Evolutionary conservation across 2,888 invertebrate species (phyloP).

Genomic region (Rhogogaster chlorosoma): DNA sequence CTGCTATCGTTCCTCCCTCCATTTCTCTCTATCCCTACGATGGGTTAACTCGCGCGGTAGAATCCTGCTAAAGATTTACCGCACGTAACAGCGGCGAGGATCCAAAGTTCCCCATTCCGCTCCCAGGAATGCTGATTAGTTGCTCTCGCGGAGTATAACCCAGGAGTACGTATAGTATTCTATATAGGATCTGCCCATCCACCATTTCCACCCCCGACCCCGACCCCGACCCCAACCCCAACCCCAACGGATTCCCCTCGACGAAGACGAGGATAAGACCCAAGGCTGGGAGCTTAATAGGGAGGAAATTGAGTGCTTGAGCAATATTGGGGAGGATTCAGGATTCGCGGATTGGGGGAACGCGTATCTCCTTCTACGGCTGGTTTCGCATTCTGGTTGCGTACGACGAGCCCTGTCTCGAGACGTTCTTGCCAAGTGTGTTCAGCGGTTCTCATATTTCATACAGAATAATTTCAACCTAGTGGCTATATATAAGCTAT

Average conservation of each 20-base stretch:
- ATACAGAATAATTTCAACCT: background rate
- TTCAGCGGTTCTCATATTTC: slow-evolving; percentile 67
- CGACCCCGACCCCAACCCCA: slow-evolving; percentile 45
- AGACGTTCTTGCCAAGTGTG: slow-evolving; percentile 53
- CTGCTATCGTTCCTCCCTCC: slow-evolving; percentile 27
- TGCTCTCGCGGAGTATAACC: slow-evolving; percentile 62
- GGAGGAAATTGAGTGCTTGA: slow-evolving; percentile 78
- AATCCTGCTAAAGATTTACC: slow-evolving; percentile 75
- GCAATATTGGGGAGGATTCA: slow-evolving; percentile 78
- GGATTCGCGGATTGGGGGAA: slow-evolving; percentile 68
- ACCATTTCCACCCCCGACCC: slow-evolving; percentile 49
- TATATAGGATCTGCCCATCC: slow-evolving; percentile 46
- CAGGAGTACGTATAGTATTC: slow-evolving; percentile 41
- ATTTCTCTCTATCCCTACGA: background rate
- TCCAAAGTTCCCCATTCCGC: slow-evolving; percentile 65
- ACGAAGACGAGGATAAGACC: slow-evolving; percentile 50
- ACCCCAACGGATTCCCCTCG: slow-evolving; percentile 51
- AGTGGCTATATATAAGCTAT: background rate
- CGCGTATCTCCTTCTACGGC: slow-evolving; percentile 70
- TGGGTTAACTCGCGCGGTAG: slow-evolving; percentile 51
- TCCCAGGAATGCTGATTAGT: slow-evolving; percentile 76
- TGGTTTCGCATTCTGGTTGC: slow-evolving; percentile 74
- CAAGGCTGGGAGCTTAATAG: slow-evolving; percentile 75
- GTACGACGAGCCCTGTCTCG: slow-evolving; percentile 68
- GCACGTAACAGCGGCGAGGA: slow-evolving; percentile 75